Evolutionary conservation across 2,888 invertebrate genomes (phyloP).

Genomic region (Pandemis cinnamomeana): DNA sequence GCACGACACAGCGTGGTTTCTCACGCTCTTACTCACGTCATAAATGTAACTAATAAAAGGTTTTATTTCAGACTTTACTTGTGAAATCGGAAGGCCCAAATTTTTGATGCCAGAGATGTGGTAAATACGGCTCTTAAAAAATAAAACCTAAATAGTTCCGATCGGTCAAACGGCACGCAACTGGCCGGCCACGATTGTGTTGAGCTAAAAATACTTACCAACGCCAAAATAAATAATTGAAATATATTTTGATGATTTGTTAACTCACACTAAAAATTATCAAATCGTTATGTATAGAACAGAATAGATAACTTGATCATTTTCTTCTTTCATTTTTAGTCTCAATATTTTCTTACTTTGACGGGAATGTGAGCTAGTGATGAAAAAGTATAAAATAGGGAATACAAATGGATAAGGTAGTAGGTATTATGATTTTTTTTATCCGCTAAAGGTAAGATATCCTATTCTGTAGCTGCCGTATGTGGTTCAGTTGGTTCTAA

Average conservation of each 20-base stretch:
- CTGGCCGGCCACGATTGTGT: not conserved
- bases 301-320: not conserved
- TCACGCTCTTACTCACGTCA: not conserved
- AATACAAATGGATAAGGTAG: too few relatives aligned
- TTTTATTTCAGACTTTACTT: not conserved
- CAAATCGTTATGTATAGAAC: not conserved
- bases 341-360: too few relatives aligned
- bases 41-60: not conserved
- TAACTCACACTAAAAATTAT: not conserved
- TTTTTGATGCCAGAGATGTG: not conserved
- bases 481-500: too few relatives aligned
- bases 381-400: too few relatives aligned
- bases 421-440: too few relatives aligned
- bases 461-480: too few relatives aligned
- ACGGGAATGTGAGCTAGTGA: too few relatives aligned
- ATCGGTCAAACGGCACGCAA: slow-evolving; percentile 7
- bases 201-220: not conserved
- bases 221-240: not conserved
- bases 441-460: too few relatives aligned
- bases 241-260: not conserved
- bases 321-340: too few relatives aligned
- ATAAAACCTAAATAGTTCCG: not conserved
- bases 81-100: not conserved
- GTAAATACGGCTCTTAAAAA: not conserved
- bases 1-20: not conserved